Evolutionary conservation across 2,113 vertebrate genomes (phyloP).

Genomic region (Acanthisitta chloris): DNA sequence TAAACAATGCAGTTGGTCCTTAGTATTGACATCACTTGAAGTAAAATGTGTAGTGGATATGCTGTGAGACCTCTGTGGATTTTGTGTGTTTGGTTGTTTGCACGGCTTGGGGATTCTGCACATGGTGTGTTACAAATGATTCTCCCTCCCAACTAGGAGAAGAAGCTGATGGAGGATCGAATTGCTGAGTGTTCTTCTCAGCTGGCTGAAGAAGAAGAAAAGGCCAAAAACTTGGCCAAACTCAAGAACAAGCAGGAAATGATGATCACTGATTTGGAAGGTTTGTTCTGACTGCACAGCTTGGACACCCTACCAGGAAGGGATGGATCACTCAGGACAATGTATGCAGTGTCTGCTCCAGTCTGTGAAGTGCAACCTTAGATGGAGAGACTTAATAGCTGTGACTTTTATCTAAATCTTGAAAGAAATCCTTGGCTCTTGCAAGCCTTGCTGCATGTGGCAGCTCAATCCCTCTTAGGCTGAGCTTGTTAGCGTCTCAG

Average conservation of each 20-base stretch:
- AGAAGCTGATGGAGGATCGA: conserved; percentile 93
- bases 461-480: background rate
- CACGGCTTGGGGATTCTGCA: background rate
- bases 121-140: background rate
- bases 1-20: background rate
- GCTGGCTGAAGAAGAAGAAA: conserved; percentile 96
- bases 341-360: background rate
- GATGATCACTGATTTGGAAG: conserved; percentile 97
- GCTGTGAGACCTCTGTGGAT: background rate
- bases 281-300: conserved; percentile 61
- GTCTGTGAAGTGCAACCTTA: background rate
- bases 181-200: conserved; percentile 90
- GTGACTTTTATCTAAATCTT: background rate
- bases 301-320: background rate
- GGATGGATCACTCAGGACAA: background rate
- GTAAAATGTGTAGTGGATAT: background rate
- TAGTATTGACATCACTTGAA: background rate
- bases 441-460: background rate
- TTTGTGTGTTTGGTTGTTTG: background rate
- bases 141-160: conserved; percentile 79
- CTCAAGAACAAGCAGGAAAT: conserved; percentile 98
- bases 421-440: background rate
- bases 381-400: background rate
- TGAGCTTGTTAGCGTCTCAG: background rate
- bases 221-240: conserved; percentile 94